Evolutionary conservation across 2,888 invertebrate genomes (phyloP).

Genomic region (Drosophila aldrichi): DNA sequence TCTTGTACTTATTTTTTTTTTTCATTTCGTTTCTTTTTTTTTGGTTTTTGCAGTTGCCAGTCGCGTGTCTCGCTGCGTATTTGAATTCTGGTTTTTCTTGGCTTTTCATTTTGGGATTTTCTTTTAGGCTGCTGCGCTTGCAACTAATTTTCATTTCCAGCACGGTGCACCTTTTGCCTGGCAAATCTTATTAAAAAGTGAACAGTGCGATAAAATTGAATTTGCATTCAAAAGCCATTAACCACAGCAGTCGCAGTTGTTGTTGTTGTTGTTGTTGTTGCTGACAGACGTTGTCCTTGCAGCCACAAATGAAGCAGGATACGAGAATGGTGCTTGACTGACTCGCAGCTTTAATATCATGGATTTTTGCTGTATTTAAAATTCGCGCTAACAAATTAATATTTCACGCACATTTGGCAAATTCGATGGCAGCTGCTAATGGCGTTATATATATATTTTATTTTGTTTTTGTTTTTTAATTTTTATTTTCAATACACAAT

Average conservation of each 20-base stretch:
- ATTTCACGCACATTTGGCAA: constrained; percentile 63
- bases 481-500: constrained; percentile 1
- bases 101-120: constrained; percentile 19
- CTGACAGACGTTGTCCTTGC: constrained; percentile 57
- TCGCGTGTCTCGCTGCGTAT: constrained; percentile 69
- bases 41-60: constrained; percentile 62
- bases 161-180: constrained; percentile 77
- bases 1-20: constrained; percentile 52
- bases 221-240: constrained; percentile 85
- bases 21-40: constrained; percentile 35
- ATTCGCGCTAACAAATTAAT: constrained; percentile 51
- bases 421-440: constrained; percentile 47
- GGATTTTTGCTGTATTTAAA: constrained; percentile 32
- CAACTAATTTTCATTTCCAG: constrained; percentile 81
- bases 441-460: constrained; percentile 20
- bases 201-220: constrained; percentile 84
- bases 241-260: constrained; percentile 82
- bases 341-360: constrained; percentile 45
- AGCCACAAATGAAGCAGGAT: constrained; percentile 70
- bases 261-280: constrained; percentile 36
- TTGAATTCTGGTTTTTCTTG: constrained; percentile 52
- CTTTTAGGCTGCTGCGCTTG: constrained; percentile 67
- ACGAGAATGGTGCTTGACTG: constrained; percentile 10
- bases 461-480: constrained; percentile 12
- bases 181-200: constrained; percentile 83